phyloP scores from a whole-genome alignment of 2,888 invertebrate species.

The Thecophora atra region DNA sequence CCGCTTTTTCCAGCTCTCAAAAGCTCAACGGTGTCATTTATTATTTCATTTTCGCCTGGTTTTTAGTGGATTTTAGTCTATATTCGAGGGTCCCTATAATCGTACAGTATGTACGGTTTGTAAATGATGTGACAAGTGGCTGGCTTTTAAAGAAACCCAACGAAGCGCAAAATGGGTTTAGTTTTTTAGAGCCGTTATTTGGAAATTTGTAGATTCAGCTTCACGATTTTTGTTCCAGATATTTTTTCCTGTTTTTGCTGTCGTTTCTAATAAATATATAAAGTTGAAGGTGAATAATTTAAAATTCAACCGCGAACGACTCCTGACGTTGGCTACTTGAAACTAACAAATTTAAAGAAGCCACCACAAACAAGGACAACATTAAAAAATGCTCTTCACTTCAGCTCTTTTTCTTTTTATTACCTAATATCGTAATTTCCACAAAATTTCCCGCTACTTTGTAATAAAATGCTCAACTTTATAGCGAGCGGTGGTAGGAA shows the following conservation, averaged over 20 bases:
- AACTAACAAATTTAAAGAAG: background rate
- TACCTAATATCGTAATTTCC: background rate
- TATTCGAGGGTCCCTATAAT: no score
- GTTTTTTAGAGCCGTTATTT: background rate
- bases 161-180: background rate
- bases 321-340: background rate
- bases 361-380: background rate
- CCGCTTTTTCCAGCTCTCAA: background rate
- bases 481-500: slow-evolving; percentile 1
- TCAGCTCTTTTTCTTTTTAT: background rate
- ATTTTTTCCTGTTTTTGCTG: no score
- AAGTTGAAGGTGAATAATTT: no score
- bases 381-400: background rate
- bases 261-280: no score
- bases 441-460: slow-evolving; percentile 9
- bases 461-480: background rate
- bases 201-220: background rate
- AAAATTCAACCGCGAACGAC: no score
- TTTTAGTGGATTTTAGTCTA: background rate
- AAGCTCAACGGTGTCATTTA: background rate
- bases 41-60: background rate
- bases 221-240: background rate
- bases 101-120: background rate
- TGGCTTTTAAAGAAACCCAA: background rate
- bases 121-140: background rate